Evolutionary conservation across 92 coral and sea anemone species (phyloP), one percentile per base, ranked within the genome.

Genomic region (Palythoa heliodiscus): DNA sequence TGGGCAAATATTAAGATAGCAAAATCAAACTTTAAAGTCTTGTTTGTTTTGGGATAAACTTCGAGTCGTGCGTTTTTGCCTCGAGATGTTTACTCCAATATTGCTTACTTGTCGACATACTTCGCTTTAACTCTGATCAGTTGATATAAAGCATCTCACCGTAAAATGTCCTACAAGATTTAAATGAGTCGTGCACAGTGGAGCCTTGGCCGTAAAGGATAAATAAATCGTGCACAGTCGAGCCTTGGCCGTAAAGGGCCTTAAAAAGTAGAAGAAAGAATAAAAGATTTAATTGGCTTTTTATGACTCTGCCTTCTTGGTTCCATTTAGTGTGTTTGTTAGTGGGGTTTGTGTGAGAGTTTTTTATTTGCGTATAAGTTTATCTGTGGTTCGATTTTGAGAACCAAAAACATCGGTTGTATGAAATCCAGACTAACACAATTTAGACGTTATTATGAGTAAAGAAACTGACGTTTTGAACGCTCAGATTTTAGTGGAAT

Each of bases 21-120:
- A 6, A n/a, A 22, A 19, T 63, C 69, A 63, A 69, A 25, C 47
- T 37, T 25, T 69, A 37, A 37, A 69, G 14, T 13, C 12, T 25
- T 69, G 39, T 69, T 69, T 69, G 73, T 69, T 69, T 69, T 24
- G 17, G 24, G 47, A 11, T 69, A 3, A 4, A 16, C 39, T 25
- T 69, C 19, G 37, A 69, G 15, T 29, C 35, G 73, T 29, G 47
- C 43, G 17, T 69, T 24, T 43, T 69, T 69, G 43, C 73, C 73
- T 69, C 73, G 43, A 69, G 73, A 25, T 69, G 47, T 69, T 69
- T 69, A 25, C 73, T 25, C 1, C 40, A 69, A 69, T 69, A 69
- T 69, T 17, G 25, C 47, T 14, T 61, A 61, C 16, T 69, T 69
- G 25, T 25, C 73, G 24, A 12, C 40, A 69, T 5, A 5, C 6